Base-by-base conservation (phyloP, 1,140 invertebrate genomes). In the Trichonephila clavata region DNA sequence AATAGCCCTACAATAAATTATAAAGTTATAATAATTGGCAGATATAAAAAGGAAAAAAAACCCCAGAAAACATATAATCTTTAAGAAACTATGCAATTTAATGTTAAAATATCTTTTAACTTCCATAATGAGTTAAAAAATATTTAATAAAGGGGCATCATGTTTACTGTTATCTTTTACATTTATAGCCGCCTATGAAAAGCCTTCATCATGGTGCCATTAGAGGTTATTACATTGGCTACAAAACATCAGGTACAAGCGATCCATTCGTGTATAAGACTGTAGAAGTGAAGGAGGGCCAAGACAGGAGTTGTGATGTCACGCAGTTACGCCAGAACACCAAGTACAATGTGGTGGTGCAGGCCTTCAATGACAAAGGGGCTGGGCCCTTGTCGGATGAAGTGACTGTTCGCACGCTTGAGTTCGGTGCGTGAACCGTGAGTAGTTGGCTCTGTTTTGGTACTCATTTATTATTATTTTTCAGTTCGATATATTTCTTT, bases 291-390 rank as follows among this genome's bases (percentile, higher is more conserved):
- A 86, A 32, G 8, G 91, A 92, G 13, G 81, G 87, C 0, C 80
- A 94, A 60, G 93, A 94, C 16, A 65, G 86, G 10, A 86, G 77
- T 63, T 94, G 93, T 39, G 93, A 94, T 20, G 7, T 95, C 39
- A 94, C 94, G 16, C 61, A 94, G 57, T 94, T 95, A 4, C 83
- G 92, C 16, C 60, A 92, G 65, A 86, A 94, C n/a, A 96, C 96
- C 10, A 95, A 96, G 87, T 97, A 97, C 94, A 94, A 94, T 0
- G 95, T 96, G 18, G 95, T 96, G 60, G 95, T 97, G 20, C 96
- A 96, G 94, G 96, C 96, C 16, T 96, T 96, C 94, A 96, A 96
- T 14, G 93, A 94, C 71, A 97, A 98, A 94, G 96, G 96, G 10
- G 94, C 95, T n/a, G 96, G 96, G 90, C 96, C 96, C 2, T 94